These are phyloP conservation scores for Pristionchus entomophagus DNA, from an alignment of 2,888 invertebrate species.

Conservation along the genomic window DNA sequence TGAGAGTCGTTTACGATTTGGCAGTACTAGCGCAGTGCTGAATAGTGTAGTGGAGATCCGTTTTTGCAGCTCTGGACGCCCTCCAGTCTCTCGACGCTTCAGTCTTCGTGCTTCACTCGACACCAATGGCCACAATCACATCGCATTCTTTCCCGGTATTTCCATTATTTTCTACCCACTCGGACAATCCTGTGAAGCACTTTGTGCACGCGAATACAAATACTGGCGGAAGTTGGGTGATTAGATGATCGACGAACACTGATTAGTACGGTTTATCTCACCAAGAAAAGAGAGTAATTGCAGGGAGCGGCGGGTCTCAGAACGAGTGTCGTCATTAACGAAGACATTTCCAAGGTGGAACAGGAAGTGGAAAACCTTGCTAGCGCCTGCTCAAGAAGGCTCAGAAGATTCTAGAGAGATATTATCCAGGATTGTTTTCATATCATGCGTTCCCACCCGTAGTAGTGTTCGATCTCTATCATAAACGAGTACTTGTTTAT, in stretches of 20 bases:
- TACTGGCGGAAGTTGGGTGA: no score
- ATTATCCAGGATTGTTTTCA: background rate
- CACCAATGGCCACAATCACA: background rate
- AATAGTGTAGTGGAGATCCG: no score
- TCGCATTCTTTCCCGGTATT: conserved; percentile 40
- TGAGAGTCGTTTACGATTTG: no score
- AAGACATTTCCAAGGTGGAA: conserved; percentile 23
- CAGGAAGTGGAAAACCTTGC: conserved; percentile 15
- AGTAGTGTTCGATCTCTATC: background rate
- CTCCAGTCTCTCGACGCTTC: conserved; percentile 6
- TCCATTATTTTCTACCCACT: no score
- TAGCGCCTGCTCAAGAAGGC: background rate
- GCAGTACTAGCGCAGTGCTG: no score
- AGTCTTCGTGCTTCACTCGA: conserved; percentile 31
- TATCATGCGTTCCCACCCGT: background rate
- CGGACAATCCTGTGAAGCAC: no score
- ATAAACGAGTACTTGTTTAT: conserved; percentile 15
- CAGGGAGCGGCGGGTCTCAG: conserved; percentile 2
- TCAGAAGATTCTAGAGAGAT: background rate
- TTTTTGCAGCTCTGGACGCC: background rate
- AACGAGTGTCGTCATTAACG: background rate
- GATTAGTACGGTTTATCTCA: no score
- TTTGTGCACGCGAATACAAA: no score
- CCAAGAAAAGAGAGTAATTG: background rate
- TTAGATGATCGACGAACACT: no score